Base-by-base conservation (phyloP, 2,888 invertebrate genomes). In the Agonopterix subpropinquella region DNA sequence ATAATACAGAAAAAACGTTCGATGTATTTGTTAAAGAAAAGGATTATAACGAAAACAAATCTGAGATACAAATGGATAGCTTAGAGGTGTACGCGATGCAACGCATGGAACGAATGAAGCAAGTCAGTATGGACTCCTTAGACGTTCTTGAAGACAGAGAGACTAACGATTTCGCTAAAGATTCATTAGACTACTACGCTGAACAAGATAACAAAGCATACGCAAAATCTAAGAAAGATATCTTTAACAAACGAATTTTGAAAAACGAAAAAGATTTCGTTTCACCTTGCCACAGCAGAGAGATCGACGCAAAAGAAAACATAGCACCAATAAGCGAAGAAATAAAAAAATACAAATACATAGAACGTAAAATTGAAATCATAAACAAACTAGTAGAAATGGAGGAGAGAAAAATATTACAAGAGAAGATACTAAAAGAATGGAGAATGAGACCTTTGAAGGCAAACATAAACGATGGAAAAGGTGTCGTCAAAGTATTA, bases 351-450 rank as follows among this genome's bases (percentile, higher is more conserved):
- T 89, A 90, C 53, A 90, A 90, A 64, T 89, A 91, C 54, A 93
- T 94, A 28, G 93, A 93, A 70, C 86, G 91, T 49, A 93, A 93
- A 70, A 90, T 93, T 10, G 91, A 92, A 64, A 92, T 92, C 36
- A 93, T 94, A 36, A 93, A 93, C 63, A 92, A 91, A 60, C 65
- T 94, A 15, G 92, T 93, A 1, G 92, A 90, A 76, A 90, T 92
- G 90, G 92, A 92, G 61, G 92, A 92, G 61, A 79, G 90, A 5
- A 93, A 93, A 61, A 89, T 93, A 62, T 77, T 91, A 39, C 91
- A 91, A 63, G 92, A 92, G 51, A 92, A 92, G 56, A 70, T 89
- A 57, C 78, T 91, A 43, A 92, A 91, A 55, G 91, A 92, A 64
- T 90, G 88, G 61, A 84, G 92, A 1, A 89, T 92, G 89, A 87